phyloP scores from a whole-genome alignment of 2,113 vertebrate genomes.

The Ramphastos sulfuratus region DNA sequence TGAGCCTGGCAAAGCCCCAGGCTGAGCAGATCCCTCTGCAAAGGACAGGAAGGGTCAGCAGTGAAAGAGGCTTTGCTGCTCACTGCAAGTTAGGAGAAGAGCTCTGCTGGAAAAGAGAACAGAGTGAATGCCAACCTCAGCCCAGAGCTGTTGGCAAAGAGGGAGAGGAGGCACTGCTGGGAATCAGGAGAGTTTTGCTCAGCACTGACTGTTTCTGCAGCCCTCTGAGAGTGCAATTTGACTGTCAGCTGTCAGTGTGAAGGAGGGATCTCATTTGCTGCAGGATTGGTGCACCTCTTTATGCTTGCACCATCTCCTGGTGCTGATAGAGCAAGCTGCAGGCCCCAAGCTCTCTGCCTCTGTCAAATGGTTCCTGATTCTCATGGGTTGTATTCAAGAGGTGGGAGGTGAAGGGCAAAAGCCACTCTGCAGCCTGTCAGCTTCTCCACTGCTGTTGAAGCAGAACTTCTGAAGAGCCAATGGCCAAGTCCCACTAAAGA shows the following conservation, averaged over 20 bases:
- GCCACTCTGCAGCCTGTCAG: neutral
- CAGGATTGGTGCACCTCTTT: neutral
- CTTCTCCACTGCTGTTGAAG: neutral
- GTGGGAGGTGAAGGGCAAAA: neutral
- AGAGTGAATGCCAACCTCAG: neutral
- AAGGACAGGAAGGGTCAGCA: slow-evolving; percentile 23
- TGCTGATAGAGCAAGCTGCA: too few species aligned
- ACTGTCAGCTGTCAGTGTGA: neutral
- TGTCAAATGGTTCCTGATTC: neutral
- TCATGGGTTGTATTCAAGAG: neutral
- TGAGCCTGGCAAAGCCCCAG: slow-evolving; percentile 30
- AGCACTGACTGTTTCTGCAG: neutral
- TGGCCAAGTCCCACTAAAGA: neutral
- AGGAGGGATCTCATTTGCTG: neutral
- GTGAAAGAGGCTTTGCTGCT: neutral
- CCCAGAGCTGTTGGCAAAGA: neutral
- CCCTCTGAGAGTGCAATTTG: neutral
- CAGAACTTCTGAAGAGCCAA: neutral
- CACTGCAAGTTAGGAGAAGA: neutral
- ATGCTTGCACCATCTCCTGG: neutral
- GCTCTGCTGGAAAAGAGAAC: neutral
- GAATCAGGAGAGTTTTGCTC: neutral
- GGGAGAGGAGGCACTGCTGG: neutral
- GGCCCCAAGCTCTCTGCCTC: neutral
- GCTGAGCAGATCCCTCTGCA: neutral